Base-by-base conservation (phyloP, 2,888 invertebrate species). In the Platycheirus rosarum region DNA sequence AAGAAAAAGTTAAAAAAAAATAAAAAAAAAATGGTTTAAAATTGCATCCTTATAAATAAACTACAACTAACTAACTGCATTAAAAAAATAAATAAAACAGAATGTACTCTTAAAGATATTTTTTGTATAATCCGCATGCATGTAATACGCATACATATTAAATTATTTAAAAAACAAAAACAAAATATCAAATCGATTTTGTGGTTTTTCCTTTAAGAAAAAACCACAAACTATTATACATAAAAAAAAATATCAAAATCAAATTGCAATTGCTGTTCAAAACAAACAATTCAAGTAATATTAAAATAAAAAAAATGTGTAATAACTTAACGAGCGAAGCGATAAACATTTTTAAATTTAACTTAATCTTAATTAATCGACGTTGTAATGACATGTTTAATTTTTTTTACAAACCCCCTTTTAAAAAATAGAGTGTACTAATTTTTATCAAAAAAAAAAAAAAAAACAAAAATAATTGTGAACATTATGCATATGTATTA, bases 151-250 rank as follows among this genome's bases (percentile, higher is more conserved):
- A 65, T 65, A 65, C 69, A 69, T 75, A 75, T 69, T 69, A 37
- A 63, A 44, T n/a, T n/a, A 71, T 57, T 55, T 37, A 40, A 13
- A n/a, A 14, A 51, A 16, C 9, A 2, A 42, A 18, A 44, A 65
- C 57, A 48, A 69, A 70, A 76, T 76, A 80, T 80, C 80, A 80
- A 80, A 70, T 70, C 53, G 70, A 68, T 70, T 75, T 70, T 60
- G 75, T 75, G 60, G 48, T 80, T 78, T 80, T 80, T 75, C 65
- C 75, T 80, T n/a, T 26, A 70, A 80, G 76, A 76, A 76, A 75
- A 75, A 75, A 55, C 65, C 23, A 5, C 5, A 16, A 29, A 60
- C 48, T 73, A 75, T 35, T 44, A 46, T 29, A 53, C 3, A 53
- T 40, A 42, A 29, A 4, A 32, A 11, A 49, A 14, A 44, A 70